Evolutionary conservation across 2,113 vertebrate species (phyloP).

Genomic region (Tragelaphus scriptus): DNA sequence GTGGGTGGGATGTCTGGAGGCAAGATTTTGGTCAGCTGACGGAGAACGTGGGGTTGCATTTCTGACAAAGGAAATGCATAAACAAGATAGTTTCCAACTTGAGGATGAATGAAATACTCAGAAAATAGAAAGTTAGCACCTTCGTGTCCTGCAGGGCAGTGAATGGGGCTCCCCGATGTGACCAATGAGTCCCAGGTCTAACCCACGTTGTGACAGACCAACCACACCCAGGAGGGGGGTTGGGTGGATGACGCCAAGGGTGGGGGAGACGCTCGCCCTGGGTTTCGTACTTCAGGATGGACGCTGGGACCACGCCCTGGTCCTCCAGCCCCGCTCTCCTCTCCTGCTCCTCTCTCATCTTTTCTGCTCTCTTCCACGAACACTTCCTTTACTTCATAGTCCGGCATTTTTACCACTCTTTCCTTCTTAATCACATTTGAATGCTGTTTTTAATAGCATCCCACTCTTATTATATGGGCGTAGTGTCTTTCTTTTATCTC

Average conservation of each 20-base stretch:
- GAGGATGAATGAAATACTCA: background rate
- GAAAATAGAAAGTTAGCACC: background rate
- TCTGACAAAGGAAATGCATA: background rate
- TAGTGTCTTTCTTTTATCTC: background rate
- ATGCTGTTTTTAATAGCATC: background rate
- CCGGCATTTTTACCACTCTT: background rate
- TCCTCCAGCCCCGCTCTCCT: background rate
- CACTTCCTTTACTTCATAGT: background rate
- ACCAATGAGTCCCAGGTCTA: background rate
- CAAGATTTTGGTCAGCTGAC: background rate
- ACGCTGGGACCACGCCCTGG: too few species aligned
- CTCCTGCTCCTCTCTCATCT: too few species aligned
- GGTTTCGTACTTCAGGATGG: background rate
- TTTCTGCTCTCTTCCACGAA: background rate
- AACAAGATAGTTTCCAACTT: background rate
- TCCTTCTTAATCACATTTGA: background rate
- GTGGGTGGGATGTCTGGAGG: too few species aligned
- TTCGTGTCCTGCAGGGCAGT: background rate
- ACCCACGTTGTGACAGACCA: rapidly evolving
- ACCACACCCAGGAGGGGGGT: background rate
- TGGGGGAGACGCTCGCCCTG: rapidly evolving
- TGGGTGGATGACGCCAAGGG: rapidly evolving
- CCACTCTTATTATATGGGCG: too few species aligned
- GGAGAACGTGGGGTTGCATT: background rate
- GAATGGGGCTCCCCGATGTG: background rate